A percentile compares a stretch with the other conserved stretches of the same genome.
Evolutionary conservation across 1,140 invertebrate species (phyloP).

Genomic region (Bombus ignitus): DNA sequence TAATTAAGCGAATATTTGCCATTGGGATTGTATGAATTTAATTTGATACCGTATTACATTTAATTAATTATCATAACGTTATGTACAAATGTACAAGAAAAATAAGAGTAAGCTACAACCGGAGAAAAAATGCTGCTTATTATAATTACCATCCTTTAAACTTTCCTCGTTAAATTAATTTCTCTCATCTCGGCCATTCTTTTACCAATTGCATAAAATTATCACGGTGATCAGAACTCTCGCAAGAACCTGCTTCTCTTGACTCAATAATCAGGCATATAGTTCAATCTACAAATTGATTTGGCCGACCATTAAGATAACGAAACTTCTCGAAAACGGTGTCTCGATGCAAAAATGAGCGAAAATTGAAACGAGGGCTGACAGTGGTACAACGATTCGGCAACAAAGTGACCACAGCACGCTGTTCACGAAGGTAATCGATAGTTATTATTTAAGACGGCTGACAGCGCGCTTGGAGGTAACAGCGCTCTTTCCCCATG

Average conservation of each 20-base stretch:
- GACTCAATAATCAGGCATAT: background rate
- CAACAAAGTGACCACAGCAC: background rate
- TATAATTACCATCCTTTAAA: background rate
- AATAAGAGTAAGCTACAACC: too few relatives aligned
- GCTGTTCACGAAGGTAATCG: conserved; percentile 54
- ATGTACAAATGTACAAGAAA: too few relatives aligned
- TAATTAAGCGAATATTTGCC: background rate
- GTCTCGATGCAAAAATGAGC: background rate
- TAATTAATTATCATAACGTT: too few relatives aligned
- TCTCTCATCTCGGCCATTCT: background rate
- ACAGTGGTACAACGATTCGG: background rate
- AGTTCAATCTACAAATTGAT: background rate
- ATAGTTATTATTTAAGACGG: conserved; percentile 58
- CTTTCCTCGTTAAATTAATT: background rate
- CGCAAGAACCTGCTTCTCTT: background rate
- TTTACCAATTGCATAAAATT: background rate
- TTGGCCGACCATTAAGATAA: background rate
- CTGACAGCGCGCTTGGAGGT: conserved; percentile 52
- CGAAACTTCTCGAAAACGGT: too few relatives aligned
- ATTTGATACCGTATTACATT: too few relatives aligned
- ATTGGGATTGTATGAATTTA: too few relatives aligned
- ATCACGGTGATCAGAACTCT: background rate
- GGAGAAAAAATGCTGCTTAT: background rate
- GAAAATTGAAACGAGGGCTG: too few relatives aligned
- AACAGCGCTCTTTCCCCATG: conserved; percentile 39